These are phyloP conservation scores for Micropterix aruncella DNA, from an alignment of 2,888 invertebrate genomes.

Conservation along the genomic window DNA sequence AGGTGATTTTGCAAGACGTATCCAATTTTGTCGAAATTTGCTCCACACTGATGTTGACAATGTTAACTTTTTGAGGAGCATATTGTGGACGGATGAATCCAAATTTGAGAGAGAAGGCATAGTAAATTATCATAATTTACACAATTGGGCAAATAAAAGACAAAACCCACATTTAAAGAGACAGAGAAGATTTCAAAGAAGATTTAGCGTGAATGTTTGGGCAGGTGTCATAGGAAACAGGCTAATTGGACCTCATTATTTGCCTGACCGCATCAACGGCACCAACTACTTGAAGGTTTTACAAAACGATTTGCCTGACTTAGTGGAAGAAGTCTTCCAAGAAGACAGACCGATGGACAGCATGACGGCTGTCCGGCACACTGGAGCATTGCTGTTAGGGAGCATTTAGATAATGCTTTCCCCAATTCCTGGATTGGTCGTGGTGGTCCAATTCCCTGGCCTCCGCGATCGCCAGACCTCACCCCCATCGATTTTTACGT, in stretches of 20 bases:
- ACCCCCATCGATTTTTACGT: no score
- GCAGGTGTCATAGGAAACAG: slow-evolving; percentile 14
- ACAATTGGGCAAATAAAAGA: slow-evolving; percentile 14
- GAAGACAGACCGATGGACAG: slow-evolving; percentile 12
- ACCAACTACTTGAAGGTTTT: slow-evolving; percentile 13
- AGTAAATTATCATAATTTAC: slow-evolving; percentile 14
- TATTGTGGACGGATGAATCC: slow-evolving; percentile 14
- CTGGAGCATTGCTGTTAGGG: slow-evolving; percentile 10
- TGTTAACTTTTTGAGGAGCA: slow-evolving; percentile 11
- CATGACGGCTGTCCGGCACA: slow-evolving; percentile 14
- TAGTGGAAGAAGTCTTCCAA: slow-evolving; percentile 10
- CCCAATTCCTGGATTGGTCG: no score
- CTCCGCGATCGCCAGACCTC: no score
- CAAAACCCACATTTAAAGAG: slow-evolving; percentile 14
- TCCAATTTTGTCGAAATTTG: slow-evolving; percentile 14
- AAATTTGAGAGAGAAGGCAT: slow-evolving; percentile 15
- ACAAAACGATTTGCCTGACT: slow-evolving; percentile 7
- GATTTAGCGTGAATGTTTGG: slow-evolving; percentile 15
- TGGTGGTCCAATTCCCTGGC: no score
- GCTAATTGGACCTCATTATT: slow-evolving; percentile 15
- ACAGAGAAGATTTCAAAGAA: slow-evolving; percentile 13
- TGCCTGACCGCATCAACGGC: slow-evolving; percentile 15
- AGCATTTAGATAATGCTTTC: no score
- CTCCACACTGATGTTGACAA: slow-evolving; percentile 14
- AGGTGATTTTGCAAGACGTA: background rate